These are phyloP conservation scores for Lepus timidus DNA, from an alignment of 2,113 vertebrate species.

Conservation along the genomic window DNA sequence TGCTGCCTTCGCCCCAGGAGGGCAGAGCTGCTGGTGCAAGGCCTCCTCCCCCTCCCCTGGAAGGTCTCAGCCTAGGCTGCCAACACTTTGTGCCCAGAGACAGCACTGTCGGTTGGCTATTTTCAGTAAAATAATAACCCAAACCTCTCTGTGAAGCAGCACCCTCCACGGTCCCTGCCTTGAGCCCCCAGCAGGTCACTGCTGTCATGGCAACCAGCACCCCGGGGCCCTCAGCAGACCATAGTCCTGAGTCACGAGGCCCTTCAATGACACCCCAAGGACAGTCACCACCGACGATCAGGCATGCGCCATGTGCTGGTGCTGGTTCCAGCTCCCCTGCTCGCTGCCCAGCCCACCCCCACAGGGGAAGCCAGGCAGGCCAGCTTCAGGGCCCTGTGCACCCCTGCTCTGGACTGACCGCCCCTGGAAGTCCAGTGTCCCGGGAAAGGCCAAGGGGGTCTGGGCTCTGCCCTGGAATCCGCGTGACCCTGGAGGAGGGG, in stretches of 20 bases:
- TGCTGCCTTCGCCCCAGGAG: background rate
- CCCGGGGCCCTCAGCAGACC: background rate
- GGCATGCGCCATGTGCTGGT: rapidly evolving
- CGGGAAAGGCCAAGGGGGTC: background rate
- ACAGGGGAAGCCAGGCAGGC: rapidly evolving
- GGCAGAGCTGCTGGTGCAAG: background rate
- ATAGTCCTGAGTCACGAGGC: background rate
- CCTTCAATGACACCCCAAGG: rapidly evolving
- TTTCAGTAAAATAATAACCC: background rate
- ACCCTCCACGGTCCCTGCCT: background rate
- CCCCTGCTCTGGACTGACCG: background rate
- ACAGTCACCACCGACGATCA: rapidly evolving
- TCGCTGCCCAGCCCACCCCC: rapidly evolving
- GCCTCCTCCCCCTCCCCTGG: background rate
- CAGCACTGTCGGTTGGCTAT: too few relatives aligned
- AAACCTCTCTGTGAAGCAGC: background rate
- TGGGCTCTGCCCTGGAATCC: background rate
- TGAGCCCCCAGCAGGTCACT: background rate
- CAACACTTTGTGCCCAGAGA: background rate
- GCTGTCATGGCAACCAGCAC: background rate
- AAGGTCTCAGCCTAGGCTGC: background rate
- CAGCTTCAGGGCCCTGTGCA: background rate
- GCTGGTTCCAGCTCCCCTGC: background rate
- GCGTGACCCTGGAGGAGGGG: background rate
- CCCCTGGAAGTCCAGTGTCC: background rate